Percentiles rank a stretch among this genome's conserved stretches.
Conservation (phyloP, 2,797 vertebrate species). For the Oreochromis grahami region DNA sequence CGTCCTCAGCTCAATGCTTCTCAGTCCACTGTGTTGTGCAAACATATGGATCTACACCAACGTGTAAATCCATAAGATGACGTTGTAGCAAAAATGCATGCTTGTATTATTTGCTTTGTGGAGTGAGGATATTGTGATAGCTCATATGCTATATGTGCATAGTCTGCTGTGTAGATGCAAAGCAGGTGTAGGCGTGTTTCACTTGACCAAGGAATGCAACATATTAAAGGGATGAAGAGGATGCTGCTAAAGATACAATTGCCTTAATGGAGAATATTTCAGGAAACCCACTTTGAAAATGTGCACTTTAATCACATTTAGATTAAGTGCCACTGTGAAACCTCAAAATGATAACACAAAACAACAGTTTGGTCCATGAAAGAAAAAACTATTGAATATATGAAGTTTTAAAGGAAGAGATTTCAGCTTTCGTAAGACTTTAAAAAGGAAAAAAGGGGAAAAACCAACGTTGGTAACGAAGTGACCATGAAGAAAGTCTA, state of each 20-base stretch:
- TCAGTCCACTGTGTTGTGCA: not conserved
- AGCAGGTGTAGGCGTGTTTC: not conserved
- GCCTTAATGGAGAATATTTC: not conserved
- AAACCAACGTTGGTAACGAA: not conserved
- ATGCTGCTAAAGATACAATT: not conserved
- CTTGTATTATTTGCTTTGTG: conserved; percentile 20
- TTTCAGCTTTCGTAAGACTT: not conserved
- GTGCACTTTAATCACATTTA: not conserved
- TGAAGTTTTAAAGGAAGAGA: rapidly evolving
- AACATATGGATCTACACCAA: not conserved
- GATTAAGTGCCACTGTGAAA: not conserved
- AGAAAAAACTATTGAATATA: not conserved
- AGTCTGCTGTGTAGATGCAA: not conserved
- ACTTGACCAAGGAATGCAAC: rapidly evolving
- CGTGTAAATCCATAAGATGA: not conserved
- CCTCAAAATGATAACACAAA: not conserved
- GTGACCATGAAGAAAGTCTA: not conserved
- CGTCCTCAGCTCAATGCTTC: not conserved
- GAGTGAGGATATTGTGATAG: not conserved
- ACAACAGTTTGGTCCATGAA: not conserved
- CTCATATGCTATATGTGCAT: not conserved
- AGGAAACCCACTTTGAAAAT: not conserved
- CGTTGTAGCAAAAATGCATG: conserved; percentile 16
- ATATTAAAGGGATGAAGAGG: not conserved
- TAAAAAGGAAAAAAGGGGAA: not conserved